Evolutionary conservation across 1,140 invertebrate species (phyloP), one percentile per base, ranked within the genome.

Genomic region (Monochamus saltuarius): DNA sequence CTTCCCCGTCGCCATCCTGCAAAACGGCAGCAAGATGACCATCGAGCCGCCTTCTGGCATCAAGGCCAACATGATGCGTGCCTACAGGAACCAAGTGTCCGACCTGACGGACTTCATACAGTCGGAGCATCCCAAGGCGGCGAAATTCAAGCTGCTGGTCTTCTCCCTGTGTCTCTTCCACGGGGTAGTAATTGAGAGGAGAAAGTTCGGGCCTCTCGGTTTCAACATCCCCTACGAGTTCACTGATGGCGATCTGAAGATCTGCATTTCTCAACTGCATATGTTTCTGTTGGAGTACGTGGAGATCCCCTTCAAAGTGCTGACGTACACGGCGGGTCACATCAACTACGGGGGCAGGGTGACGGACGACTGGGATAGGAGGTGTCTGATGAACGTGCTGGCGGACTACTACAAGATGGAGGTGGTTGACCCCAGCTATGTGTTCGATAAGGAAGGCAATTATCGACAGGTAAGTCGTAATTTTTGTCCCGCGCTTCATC

Each of bases 311-410:
- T 87, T 82, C 61, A 85, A 87, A 78, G 84, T 87, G 62, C 66
- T 87, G 10, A 82, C 78, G 4, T 87, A 87, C 72, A 84, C 84
- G 0, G 85, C 87, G 2, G 91, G 90, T 0, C 87, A 94, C 68
- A 92, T 92, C 52, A 93, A 93, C 77, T 94, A 94, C 69, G 91
- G 91, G 6, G 91, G 91, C 0, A 81, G 90, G 63, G 90, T 94
- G 17, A 92, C 90, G 0, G 91, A 94, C 71, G 88, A 92, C 70
- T 90, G 89, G 87, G 91, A 94, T 78, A 78, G 90, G 9, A 80
- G 90, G 36, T 90, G 89, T 58, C 78, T 94, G 37, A 78, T 87
- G 58, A 89, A 85, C 56, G 75, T 90, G 29, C 79, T 94, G 3
- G 74, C 79, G 3, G 88, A 89, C 73, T 92, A 88, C 73, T 93